Evolutionary conservation across 2,797 vertebrate genomes (phyloP).

Genomic region (Hylomyscus alleni): DNA sequence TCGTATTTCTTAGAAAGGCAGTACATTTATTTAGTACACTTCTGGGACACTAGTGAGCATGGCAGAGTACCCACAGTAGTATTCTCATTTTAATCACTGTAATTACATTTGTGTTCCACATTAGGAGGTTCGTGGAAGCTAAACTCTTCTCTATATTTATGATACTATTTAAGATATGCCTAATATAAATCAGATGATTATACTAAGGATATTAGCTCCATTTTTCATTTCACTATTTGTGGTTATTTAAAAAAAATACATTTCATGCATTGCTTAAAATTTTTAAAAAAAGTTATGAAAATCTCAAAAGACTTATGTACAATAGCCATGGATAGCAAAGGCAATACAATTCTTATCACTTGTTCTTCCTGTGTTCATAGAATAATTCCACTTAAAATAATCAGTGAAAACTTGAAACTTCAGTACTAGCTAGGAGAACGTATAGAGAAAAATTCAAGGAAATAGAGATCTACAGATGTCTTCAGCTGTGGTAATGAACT

Average conservation of each 20-base stretch:
- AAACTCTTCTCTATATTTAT: conserved; percentile 8
- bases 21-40: background rate
- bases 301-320: background rate
- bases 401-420: conserved; percentile 36
- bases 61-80: too few relatives aligned
- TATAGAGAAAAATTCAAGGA: background rate
- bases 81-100: background rate
- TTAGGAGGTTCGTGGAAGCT: background rate
- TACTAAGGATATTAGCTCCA: background rate
- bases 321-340: background rate
- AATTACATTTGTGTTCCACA: background rate
- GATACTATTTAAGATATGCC: background rate
- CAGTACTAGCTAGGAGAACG: conserved; percentile 25
- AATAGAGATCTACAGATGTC: conserved; percentile 40
- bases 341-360: background rate
- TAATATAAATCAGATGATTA: background rate
- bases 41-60: too few relatives aligned
- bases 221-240: conserved; percentile 5
- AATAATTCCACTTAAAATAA: conserved; percentile 17
- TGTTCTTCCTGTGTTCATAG: conserved; percentile 38
- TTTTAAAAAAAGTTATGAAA: background rate
- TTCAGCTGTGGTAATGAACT: conserved; percentile 58
- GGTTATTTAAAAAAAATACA: conserved; percentile 22
- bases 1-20: background rate
- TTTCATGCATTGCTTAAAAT: background rate